Evolutionary conservation across 2,888 invertebrate species (phyloP).

Genomic region (Alviniconcha strummeri): DNA sequence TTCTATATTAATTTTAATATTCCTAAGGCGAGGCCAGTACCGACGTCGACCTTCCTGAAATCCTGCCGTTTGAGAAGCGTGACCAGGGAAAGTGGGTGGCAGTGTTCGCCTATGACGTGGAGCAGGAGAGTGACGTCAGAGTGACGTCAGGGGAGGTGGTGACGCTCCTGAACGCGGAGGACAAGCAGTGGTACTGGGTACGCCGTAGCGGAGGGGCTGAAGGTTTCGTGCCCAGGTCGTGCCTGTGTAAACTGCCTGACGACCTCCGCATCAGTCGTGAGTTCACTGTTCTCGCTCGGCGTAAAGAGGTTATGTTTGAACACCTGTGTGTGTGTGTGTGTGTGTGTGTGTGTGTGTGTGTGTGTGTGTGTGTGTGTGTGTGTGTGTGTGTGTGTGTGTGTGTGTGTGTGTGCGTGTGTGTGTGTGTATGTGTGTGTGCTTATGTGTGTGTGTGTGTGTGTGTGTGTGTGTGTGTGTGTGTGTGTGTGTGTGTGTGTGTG

Average conservation of each 20-base stretch:
- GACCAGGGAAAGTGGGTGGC: conserved; percentile 93
- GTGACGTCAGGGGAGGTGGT: conserved; percentile 96
- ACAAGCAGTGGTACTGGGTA: conserved; percentile 98
- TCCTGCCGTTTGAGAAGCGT: conserved; percentile 77
- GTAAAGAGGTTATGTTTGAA: not conserved
- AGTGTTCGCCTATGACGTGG: conserved; percentile 92
- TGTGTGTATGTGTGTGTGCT: too few species aligned
- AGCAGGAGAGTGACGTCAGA: conserved; percentile 95
- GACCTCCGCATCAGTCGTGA: conserved; percentile 20
- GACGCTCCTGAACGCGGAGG: conserved; percentile 94
- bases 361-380: too few species aligned
- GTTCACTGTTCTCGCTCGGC: not conserved
- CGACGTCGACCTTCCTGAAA: conserved; percentile 69
- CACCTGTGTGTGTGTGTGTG: not conserved
- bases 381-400: too few species aligned
- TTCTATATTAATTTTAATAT: not conserved
- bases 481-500: too few species aligned
- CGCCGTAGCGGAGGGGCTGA: conserved; percentile 93
- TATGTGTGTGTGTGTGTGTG: too few species aligned
- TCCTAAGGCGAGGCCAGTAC: conserved; percentile 70
- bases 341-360: not conserved
- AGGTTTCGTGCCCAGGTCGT: conserved; percentile 95
- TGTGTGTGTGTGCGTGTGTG: too few species aligned
- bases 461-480: too few species aligned
- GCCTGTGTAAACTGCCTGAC: conserved; percentile 85